phyloP scores from a whole-genome alignment of 1,140 invertebrate genomes.

The Caenorhabditis brenneri region DNA sequence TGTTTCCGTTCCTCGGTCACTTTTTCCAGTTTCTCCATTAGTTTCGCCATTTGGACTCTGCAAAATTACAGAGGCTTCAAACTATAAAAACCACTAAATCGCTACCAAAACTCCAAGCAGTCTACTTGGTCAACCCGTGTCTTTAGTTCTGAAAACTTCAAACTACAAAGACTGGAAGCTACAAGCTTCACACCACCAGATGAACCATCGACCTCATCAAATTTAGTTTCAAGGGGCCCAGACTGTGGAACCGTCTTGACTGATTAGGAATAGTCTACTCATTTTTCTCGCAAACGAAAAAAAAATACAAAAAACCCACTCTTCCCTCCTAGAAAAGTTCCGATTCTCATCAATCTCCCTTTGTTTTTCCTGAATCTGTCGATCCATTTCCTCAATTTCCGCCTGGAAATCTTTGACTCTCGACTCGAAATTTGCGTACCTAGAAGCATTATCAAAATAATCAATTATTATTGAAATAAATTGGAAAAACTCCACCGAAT shows the following conservation, averaged over 20 bases:
- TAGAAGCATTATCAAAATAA: neutral
- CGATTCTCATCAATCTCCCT: conserved; percentile 25
- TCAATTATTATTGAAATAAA: neutral
- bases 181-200: no score
- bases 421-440: conserved; percentile 12
- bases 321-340: conserved; percentile 2
- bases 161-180: no score
- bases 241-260: no score
- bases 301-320: neutral
- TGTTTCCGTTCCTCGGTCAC: conserved; percentile 6
- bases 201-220: no score
- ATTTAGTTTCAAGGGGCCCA: no score
- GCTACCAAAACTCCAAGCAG: no score
- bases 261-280: no score
- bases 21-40: conserved; percentile 31
- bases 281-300: no score
- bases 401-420: neutral
- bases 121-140: no score
- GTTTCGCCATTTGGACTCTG: conserved; percentile 25
- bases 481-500: neutral
- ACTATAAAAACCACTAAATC: no score
- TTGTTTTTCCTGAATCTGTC: neutral
- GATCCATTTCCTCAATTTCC: conserved; percentile 21
- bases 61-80: neutral
- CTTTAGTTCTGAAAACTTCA: no score